Evolutionary conservation across 2,888 invertebrate species (phyloP).

Genomic region (Stegophylla sp.): DNA sequence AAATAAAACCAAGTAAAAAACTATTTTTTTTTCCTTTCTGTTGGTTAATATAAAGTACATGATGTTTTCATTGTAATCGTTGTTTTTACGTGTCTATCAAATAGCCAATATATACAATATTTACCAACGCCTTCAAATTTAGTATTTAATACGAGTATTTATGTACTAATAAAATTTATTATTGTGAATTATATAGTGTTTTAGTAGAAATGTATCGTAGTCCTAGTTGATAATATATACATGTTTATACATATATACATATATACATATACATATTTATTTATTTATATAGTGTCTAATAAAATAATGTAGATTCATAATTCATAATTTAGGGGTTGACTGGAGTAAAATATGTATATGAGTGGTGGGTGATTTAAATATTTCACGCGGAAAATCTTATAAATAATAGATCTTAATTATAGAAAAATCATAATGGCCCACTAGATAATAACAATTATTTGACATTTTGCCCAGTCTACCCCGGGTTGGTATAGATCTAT

Average conservation of each 20-base stretch:
- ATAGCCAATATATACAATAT: neutral
- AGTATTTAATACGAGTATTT: constrained; percentile 7
- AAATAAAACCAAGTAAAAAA: neutral
- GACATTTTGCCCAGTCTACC: too few species aligned
- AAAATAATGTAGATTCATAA: too few species aligned
- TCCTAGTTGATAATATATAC: too few species aligned
- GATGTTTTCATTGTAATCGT: neutral
- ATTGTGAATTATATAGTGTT: constrained; percentile 20
- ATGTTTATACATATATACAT: too few species aligned
- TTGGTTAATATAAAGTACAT: neutral
- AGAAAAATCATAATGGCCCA: too few species aligned
- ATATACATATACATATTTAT: too few species aligned
- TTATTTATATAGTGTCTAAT: neutral
- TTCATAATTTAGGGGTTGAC: too few species aligned
- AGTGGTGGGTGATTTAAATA: too few species aligned
- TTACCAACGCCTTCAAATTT: constrained; percentile 1
- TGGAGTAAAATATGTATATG: too few species aligned
- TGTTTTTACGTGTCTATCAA: neutral
- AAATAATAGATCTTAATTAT: too few species aligned
- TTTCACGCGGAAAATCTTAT: too few species aligned
- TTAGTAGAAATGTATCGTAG: constrained; percentile 27
- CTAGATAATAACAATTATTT: too few species aligned
- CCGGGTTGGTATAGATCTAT: neutral
- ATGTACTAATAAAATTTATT: constrained; percentile 7
- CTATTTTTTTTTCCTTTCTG: neutral